These are phyloP conservation scores for Sylvia atricapilla DNA, from an alignment of 2,113 vertebrate genomes.

Conservation along the genomic window DNA sequence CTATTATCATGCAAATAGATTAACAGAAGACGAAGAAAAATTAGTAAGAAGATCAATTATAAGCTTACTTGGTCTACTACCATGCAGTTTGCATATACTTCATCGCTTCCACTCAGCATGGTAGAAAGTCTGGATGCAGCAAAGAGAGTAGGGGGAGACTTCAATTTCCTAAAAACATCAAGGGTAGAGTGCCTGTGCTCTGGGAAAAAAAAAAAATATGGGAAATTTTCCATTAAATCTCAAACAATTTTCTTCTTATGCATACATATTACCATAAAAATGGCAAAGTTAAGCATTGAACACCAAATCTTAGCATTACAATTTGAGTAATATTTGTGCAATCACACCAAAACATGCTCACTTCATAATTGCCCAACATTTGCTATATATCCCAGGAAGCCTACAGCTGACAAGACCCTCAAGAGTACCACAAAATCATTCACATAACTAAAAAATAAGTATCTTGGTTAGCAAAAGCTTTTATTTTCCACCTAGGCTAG, in stretches of 20 bases:
- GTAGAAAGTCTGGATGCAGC: constrained; percentile 64
- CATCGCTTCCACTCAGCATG: constrained; percentile 72
- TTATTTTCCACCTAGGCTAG: background rate
- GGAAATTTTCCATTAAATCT: background rate
- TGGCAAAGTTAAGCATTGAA: background rate
- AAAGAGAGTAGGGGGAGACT: constrained; percentile 58
- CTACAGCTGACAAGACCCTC: background rate
- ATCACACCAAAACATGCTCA: background rate
- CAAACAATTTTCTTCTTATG: background rate
- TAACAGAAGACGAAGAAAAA: background rate
- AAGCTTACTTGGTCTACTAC: constrained; percentile 81
- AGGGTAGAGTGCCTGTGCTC: constrained; percentile 70
- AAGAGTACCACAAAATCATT: background rate
- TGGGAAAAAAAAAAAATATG: constrained; percentile 47
- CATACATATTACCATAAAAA: background rate
- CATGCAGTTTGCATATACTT: constrained; percentile 85
- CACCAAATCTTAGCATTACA: background rate
- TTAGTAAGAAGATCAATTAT: background rate
- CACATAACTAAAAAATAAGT: background rate
- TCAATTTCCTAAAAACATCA: constrained; percentile 67
- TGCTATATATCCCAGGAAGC: background rate
- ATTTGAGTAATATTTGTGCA: background rate
- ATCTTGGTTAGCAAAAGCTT: background rate
- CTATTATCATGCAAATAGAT: background rate
- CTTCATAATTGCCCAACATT: background rate